Conservation (phyloP, 2,888 invertebrate species). For the Rhyacophila evoluta region DNA sequence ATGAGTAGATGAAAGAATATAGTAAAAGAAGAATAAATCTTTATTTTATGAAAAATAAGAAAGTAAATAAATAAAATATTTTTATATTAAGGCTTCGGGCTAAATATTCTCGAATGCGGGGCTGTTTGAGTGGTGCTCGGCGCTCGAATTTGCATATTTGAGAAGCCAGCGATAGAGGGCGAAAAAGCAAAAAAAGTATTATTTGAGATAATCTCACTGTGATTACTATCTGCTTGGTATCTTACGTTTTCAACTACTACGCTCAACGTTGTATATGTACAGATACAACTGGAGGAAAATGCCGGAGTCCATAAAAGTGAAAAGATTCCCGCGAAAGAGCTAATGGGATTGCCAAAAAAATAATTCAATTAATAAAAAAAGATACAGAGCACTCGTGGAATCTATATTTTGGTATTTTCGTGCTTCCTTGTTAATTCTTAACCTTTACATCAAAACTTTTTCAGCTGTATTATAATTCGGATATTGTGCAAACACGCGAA, state of each 20-base stretch:
- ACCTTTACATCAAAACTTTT: too few relatives aligned
- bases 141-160: constrained; percentile 47
- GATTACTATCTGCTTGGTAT: constrained; percentile 37
- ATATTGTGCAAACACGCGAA: too few relatives aligned
- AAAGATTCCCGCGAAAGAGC: neutral
- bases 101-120: neutral
- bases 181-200: constrained; percentile 42
- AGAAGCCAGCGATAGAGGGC: constrained; percentile 31
- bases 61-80: too few relatives aligned
- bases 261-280: neutral
- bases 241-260: constrained; percentile 18
- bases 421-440: too few relatives aligned
- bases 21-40: too few relatives aligned
- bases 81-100: neutral
- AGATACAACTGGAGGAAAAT: neutral
- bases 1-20: too few relatives aligned
- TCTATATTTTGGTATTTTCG: too few relatives aligned
- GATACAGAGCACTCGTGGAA: too few relatives aligned
- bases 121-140: neutral
- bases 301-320: constrained; percentile 11
- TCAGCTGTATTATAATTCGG: too few relatives aligned
- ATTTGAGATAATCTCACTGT: constrained; percentile 45
- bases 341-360: neutral
- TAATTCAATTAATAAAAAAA: neutral
- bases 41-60: too few relatives aligned